Conservation (phyloP, 2,797 vertebrate genomes). For the Microctenopoma steveboyesi region DNA sequence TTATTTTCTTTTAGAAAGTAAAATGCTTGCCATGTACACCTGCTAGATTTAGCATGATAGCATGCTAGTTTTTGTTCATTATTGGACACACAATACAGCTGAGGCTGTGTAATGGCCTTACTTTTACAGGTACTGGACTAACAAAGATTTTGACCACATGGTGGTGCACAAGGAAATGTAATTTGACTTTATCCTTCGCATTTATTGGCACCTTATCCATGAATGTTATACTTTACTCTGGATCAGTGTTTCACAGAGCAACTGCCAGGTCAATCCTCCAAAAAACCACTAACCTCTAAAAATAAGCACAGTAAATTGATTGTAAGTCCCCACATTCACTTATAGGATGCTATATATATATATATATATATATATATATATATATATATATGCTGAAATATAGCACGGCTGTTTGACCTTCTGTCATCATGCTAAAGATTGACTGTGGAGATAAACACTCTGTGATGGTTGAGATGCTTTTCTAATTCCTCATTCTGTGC, state of each 20-base stretch:
- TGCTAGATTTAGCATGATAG: too few species aligned
- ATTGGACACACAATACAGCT: too few species aligned
- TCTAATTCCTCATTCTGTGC: constrained; percentile 27
- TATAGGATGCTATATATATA: neutral
- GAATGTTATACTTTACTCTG: neutral
- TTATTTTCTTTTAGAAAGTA: too few species aligned
- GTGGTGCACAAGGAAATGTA: neutral
- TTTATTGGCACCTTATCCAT: neutral
- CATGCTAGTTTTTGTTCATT: too few species aligned
- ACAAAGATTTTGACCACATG: neutral
- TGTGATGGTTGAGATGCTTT: constrained; percentile 46
- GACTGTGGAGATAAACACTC: constrained; percentile 30
- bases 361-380: too few species aligned
- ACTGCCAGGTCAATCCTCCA: neutral
- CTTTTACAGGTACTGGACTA: too few species aligned
- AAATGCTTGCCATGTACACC: too few species aligned
- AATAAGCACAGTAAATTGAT: neutral
- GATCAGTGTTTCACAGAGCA: neutral
- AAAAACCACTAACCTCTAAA: neutral
- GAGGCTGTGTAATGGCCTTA: too few species aligned
- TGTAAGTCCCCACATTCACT: neutral
- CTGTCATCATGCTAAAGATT: constrained; percentile 19
- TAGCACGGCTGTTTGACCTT: constrained; percentile 12
- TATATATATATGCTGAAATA: neutral
- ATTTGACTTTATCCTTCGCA: neutral